These are phyloP conservation scores for Aphrocallistes beatrix DNA, from an alignment of 37 sponge, comb jelly and placozoan genomes.

Conservation along the genomic window DNA sequence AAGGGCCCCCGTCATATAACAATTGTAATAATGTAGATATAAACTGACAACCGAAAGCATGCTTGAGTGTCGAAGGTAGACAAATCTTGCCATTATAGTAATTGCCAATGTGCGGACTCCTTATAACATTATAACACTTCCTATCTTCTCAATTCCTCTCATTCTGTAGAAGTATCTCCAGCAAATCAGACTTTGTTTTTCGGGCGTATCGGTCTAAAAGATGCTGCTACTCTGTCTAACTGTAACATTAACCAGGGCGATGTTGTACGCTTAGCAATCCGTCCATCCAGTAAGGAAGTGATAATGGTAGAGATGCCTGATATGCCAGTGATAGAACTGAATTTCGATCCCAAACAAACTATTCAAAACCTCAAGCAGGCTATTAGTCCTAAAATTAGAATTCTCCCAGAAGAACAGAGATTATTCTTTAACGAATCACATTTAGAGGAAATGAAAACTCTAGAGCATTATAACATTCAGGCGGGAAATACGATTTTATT, in stretches of 20 bases:
- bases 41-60: no score
- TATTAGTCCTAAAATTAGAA: background rate
- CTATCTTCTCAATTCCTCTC: background rate
- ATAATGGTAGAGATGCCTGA: background rate
- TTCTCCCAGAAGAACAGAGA: background rate
- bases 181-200: background rate
- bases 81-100: no score
- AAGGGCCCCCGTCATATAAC: no score
- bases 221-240: background rate
- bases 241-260: background rate
- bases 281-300: background rate
- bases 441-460: background rate
- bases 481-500: background rate
- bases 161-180: background rate
- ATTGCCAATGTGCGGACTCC: no score
- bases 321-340: background rate
- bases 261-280: background rate
- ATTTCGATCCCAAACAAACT: background rate
- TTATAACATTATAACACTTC: no score
- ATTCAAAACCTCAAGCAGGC: background rate
- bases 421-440: background rate
- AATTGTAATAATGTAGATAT: no score
- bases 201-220: background rate
- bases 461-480: background rate
- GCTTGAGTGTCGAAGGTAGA: no score